Percentiles rank a stretch among this genome's conserved stretches.
Conservation (phyloP, 2,888 invertebrate species). For the Myathropa florea region DNA sequence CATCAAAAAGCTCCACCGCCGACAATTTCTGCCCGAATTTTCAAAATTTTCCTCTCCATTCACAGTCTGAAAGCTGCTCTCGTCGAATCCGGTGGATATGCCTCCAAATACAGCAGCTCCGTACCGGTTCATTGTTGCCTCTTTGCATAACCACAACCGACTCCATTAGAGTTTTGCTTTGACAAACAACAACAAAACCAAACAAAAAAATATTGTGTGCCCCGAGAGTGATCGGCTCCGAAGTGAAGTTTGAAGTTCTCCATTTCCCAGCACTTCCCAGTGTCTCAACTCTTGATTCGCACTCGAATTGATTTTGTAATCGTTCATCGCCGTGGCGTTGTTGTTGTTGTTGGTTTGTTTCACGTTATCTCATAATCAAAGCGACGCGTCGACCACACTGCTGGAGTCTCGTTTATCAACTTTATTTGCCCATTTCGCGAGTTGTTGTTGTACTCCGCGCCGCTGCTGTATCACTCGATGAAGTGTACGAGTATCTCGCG, state of each 20-base stretch:
- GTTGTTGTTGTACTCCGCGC: conserved; percentile 24
- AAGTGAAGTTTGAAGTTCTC: neutral
- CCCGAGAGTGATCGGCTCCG: neutral
- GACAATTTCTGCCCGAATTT: conserved; percentile 22
- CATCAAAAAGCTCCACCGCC: conserved; percentile 22
- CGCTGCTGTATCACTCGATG: neutral
- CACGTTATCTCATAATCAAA: conserved; percentile 35
- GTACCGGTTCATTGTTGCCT: conserved; percentile 51
- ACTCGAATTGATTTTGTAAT: conserved; percentile 31
- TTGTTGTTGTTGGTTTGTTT: conserved; percentile 26
- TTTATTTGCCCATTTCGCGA: conserved; percentile 34
- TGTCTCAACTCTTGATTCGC: conserved; percentile 26
- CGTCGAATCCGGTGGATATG: conserved; percentile 65
- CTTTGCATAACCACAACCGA: conserved; percentile 60
- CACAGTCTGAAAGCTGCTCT: conserved; percentile 64
- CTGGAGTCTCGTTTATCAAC: conserved; percentile 53
- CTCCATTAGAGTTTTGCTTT: conserved; percentile 21
- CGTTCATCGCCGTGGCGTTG: neutral
- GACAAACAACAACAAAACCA: conserved; percentile 3
- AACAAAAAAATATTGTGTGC: conserved; percentile 9
- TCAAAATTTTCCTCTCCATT: conserved; percentile 42
- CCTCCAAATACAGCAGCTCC: conserved; percentile 56
- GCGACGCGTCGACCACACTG: conserved; percentile 31
- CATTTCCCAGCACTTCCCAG: no score
- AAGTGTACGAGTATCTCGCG: conserved; percentile 7